Conservation (phyloP, 2,888 invertebrate genomes). For the Dusona sp. region DNA sequence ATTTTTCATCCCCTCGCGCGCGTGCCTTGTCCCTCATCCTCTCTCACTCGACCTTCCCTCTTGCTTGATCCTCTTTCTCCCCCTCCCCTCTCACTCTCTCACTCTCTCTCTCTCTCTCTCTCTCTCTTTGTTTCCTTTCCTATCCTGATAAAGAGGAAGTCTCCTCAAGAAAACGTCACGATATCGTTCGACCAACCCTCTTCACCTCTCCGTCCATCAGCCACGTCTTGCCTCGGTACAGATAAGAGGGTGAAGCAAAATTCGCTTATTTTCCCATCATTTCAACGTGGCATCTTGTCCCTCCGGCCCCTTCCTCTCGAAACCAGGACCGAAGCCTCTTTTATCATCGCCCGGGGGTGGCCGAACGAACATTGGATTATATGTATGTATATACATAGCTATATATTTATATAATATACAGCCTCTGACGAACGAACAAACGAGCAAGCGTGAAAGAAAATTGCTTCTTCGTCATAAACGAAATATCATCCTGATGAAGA, state of each 20-base stretch:
- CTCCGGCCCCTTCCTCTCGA: not conserved
- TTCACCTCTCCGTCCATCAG: slow-evolving; percentile 34
- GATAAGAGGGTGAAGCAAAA: slow-evolving; percentile 80
- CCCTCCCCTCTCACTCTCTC: not conserved
- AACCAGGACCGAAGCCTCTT: slow-evolving; percentile 73
- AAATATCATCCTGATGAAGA: slow-evolving; percentile 83
- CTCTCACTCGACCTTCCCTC: slow-evolving; percentile 14
- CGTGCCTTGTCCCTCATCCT: slow-evolving; percentile 53
- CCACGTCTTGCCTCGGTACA: slow-evolving; percentile 61
- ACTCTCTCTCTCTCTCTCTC: slow-evolving; percentile 8
- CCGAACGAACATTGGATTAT: slow-evolving; percentile 14
- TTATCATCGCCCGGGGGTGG: slow-evolving; percentile 77
- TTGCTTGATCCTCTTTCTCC: not conserved
- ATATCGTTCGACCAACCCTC: slow-evolving; percentile 49
- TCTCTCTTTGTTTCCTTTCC: slow-evolving; percentile 39
- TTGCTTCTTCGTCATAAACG: slow-evolving; percentile 82
- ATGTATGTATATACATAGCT: not conserved
- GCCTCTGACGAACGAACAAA: slow-evolving; percentile 41
- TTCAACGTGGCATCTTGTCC: slow-evolving; percentile 83
- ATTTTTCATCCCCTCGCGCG: slow-evolving; percentile 65
- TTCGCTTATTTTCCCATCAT: slow-evolving; percentile 84
- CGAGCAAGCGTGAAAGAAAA: slow-evolving; percentile 80
- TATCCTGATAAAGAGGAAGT: not conserved
- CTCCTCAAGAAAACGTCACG: slow-evolving; percentile 61
- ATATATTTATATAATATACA: not conserved